Evolutionary conservation across 2,888 invertebrate species (phyloP).

Genomic region (Perizoma flavofasciatum): DNA sequence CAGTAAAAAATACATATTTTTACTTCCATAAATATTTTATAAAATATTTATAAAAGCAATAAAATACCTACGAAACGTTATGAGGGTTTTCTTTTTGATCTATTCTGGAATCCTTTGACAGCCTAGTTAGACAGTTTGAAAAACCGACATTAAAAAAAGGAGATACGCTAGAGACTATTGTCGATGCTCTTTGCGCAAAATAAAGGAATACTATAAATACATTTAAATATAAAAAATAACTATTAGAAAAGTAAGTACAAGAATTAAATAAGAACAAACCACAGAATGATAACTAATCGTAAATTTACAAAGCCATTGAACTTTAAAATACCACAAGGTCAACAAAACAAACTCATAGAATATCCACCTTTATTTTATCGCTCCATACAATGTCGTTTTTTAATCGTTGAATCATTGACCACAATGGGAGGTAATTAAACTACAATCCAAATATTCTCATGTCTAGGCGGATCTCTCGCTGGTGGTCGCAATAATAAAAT

Average conservation of each 20-base stretch:
- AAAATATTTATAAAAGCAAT: not conserved
- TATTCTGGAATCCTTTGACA: too few relatives aligned
- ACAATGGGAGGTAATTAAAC: conserved; percentile 82
- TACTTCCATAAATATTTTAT: too few relatives aligned
- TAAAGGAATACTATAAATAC: too few relatives aligned
- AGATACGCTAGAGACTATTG: too few relatives aligned
- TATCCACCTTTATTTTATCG: conserved; percentile 31
- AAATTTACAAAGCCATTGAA: conserved; percentile 33
- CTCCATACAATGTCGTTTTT: conserved; percentile 43
- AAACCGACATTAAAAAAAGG: too few relatives aligned
- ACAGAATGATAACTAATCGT: not conserved
- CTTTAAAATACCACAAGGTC: conserved; percentile 34
- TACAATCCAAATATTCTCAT: conserved; percentile 77
- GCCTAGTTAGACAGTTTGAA: too few relatives aligned
- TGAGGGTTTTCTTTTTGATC: too few relatives aligned
- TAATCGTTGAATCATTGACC: conserved; percentile 55
- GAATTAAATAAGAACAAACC: too few relatives aligned
- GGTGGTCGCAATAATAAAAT: conserved; percentile 76
- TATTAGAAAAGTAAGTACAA: too few relatives aligned
- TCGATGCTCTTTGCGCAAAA: too few relatives aligned
- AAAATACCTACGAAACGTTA: conserved; percentile 1
- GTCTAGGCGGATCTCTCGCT: conserved; percentile 69
- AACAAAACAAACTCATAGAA: conserved; percentile 36
- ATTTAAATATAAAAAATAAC: too few relatives aligned
- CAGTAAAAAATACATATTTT: conserved; percentile 6